phyloP scores from a whole-genome alignment of 1,140 invertebrate genomes.

The Lutraria rhynchaena region DNA sequence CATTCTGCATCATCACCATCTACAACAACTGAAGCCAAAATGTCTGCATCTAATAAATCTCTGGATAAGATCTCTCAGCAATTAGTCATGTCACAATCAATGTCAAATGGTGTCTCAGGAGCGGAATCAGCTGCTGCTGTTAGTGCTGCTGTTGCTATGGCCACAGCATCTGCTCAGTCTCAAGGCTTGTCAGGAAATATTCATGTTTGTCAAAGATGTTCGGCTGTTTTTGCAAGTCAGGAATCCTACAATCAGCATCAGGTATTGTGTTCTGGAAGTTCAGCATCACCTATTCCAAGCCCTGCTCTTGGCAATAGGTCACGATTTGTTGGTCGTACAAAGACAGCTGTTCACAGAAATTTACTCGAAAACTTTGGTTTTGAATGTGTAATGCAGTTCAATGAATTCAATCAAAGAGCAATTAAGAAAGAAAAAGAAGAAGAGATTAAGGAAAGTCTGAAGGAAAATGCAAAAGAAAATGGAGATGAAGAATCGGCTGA shows the following conservation, averaged over 20 bases:
- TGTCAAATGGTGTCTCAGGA: not conserved
- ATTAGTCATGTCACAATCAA: slow-evolving; percentile 3
- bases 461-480: slow-evolving; percentile 61
- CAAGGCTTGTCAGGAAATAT: slow-evolving; percentile 49
- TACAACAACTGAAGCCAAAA: not conserved
- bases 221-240: slow-evolving; percentile 89
- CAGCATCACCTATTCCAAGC: slow-evolving; percentile 54
- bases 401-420: slow-evolving; percentile 91
- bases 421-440: slow-evolving; percentile 81
- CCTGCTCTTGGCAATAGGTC: slow-evolving; percentile 84
- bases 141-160: slow-evolving; percentile 21
- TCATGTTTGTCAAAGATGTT: slow-evolving; percentile 89
- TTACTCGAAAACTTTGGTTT: slow-evolving; percentile 96
- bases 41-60: slow-evolving; percentile 30
- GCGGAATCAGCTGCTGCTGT: slow-evolving; percentile 19
- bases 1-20: slow-evolving; percentile 34
- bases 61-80: slow-evolving; percentile 49
- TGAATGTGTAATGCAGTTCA: slow-evolving; percentile 98
- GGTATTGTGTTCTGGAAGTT: slow-evolving; percentile 81
- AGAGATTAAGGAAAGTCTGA: slow-evolving; percentile 65
- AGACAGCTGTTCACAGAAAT: slow-evolving; percentile 93
- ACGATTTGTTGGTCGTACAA: slow-evolving; percentile 80
- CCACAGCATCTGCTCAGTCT: slow-evolving; percentile 41
- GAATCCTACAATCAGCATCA: slow-evolving; percentile 93
- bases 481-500: slow-evolving; percentile 46